Base-by-base conservation (phyloP, 2,888 invertebrate genomes). In the Pollenia angustigena region DNA sequence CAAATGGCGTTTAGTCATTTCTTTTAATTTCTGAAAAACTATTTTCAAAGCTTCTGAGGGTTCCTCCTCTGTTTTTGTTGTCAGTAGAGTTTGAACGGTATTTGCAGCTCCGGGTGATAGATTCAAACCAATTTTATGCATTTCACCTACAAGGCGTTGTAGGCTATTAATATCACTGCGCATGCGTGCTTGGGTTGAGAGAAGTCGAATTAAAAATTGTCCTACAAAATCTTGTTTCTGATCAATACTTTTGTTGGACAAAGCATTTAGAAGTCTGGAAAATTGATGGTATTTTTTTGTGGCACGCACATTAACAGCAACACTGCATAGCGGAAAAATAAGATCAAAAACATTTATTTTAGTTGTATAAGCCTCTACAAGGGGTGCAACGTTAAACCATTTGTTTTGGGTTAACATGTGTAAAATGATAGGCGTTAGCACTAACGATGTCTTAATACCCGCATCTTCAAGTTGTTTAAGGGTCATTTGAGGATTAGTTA, bases 161-260 rank as follows among this genome's bases (percentile, higher is more conserved):
- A 95, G 89, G 52, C 94, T 92, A 0, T 89, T 85, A 2, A 94
- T 85, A 89, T 95, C 94, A 10, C 92, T 91, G 9, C 92, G 93
- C 1, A 93, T 89, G 72, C 93, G 94, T 40, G 88, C 18, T 82
- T 93, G 94, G 62, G 94, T 92, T 4, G 92, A 92, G 85, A 95
- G 92, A 85, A 95, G 93, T 7, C 93, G 91, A 72, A 94, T 92
- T 4, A 96, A 90, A 87, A 95, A 94, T 74, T 94, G 92, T 0
- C 95, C 95, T 0, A 94, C 92, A 93, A 95, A 94, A 89, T 95
- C 95, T 54, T 94, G 94, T 40, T 93, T 93, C 1, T 91, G 93
- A 56, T 94, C 94, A 0, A 91, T 81, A 0, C 94, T 93, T 88
- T 93, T 94, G 0, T 90, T 90, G 0, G 91, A 89, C 48, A 95